Evolutionary conservation across 2,888 invertebrate genomes (phyloP).

Genomic region (Sphecodes monilicornis): DNA sequence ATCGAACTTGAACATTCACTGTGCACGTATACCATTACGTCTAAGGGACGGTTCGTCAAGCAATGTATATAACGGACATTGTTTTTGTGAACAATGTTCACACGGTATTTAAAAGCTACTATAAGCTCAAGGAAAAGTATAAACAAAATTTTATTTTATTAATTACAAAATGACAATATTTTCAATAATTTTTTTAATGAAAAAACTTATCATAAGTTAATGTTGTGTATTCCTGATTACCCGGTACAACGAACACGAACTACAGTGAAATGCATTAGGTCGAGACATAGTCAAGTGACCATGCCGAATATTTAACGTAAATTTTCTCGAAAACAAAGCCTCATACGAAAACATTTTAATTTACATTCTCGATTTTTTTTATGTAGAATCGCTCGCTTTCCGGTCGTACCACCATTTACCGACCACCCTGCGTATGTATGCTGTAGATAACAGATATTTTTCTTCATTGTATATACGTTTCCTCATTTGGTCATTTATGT

Average conservation of each 20-base stretch:
- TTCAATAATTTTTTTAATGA: background rate
- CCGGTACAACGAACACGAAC: background rate
- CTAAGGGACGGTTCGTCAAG: too few relatives aligned
- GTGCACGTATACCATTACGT: background rate
- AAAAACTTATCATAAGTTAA: background rate
- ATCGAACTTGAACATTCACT: background rate
- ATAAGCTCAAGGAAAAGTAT: background rate
- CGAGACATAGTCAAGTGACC: background rate
- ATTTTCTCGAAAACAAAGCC: background rate
- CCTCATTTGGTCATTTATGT: background rate
- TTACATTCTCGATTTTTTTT: conserved; percentile 5
- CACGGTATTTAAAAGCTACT: background rate
- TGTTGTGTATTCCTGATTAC: background rate
- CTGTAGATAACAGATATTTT: background rate
- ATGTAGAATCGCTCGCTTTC: conserved; percentile 7
- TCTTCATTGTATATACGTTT: conserved; percentile 2
- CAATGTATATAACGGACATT: background rate
- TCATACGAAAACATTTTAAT: background rate
- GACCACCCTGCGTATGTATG: conserved; percentile 5
- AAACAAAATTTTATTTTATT: background rate
- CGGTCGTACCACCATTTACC: conserved; percentile 4
- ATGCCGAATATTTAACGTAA: background rate
- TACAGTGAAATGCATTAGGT: background rate
- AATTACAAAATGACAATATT: background rate
- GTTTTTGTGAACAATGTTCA: background rate